Base-by-base conservation (phyloP, 2,888 invertebrate species). In the Drosophila neotestacea region DNA sequence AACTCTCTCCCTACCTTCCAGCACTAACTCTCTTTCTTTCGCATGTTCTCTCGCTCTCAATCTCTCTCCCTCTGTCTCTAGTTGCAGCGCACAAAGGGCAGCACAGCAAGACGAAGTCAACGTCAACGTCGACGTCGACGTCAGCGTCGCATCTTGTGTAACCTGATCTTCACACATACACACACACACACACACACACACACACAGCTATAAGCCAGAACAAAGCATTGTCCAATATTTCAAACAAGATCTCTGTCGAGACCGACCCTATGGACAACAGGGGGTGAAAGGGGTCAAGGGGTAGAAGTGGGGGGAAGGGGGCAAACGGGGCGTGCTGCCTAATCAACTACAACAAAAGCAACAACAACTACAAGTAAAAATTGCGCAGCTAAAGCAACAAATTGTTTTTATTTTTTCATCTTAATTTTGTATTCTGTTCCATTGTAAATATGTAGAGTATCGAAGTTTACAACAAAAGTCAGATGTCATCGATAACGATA, bases 351-450 rank as follows among this genome's bases (percentile, higher is more conserved):
- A 60, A 48, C 41, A 58, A 62, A 36, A 56, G 58, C 52, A 46
- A 65, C 52, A 67, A 60, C 54, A 28, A 55, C 41, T 55, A 48
- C 60, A 73, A 70, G 38, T 55, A 64, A 79, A 58, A 79, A 81
- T 69, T 79, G 70, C 79, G 81, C 79, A 79, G 80, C 65, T 55
- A 68, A 65, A 62, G 46, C 72, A 81, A 79, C 65, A 73, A 70
- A 65, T 62, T 44, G 22, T 5, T 42, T 42, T 41, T 30, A 10
- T 28, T 16, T 39, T 50, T 16, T 22, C 22, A 22, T 22, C 22
- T 22, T 22, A 3, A 22, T 22, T 22, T 22, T 22, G 22, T 22
- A 22, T 16, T 41, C 2, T 50, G 5, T 46, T 58, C 56, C 28
- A 46, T 46, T 46, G 36, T 28, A n/a, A 34, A 16, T 16, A 16